Evolutionary conservation across 2,113 vertebrate species (phyloP).

Genomic region (Gopherus evgoodei): DNA sequence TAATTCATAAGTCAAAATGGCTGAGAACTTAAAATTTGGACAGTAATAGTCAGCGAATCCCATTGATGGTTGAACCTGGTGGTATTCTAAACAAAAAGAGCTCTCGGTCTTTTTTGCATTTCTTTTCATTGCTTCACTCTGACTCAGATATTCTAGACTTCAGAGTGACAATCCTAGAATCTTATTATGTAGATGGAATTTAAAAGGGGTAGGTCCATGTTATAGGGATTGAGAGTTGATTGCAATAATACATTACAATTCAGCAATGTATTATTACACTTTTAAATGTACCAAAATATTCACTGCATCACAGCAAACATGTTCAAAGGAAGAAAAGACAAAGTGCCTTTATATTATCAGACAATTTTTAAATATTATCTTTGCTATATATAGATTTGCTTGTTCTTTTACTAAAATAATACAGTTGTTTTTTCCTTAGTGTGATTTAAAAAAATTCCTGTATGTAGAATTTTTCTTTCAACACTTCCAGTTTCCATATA

Average conservation of each 20-base stretch:
- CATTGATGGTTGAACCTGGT: background rate
- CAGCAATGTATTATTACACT: background rate
- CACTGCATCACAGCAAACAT: background rate
- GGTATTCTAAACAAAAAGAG: background rate
- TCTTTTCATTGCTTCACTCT: background rate
- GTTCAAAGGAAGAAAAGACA: background rate
- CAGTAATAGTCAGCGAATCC: background rate
- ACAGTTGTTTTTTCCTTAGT: background rate
- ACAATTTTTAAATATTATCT: background rate
- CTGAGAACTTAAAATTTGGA: background rate
- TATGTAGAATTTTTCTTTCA: background rate
- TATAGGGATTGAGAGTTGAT: background rate
- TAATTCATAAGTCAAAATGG: background rate
- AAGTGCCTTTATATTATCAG: background rate
- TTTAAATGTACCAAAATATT: background rate
- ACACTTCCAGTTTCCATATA: background rate
- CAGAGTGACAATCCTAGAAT: background rate
- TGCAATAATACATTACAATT: background rate
- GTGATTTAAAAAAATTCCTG: background rate
- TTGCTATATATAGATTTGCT: background rate
- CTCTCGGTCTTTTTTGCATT: background rate
- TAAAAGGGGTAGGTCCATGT: background rate
- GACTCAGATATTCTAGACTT: background rate
- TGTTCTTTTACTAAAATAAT: background rate
- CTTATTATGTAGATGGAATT: background rate